Evolutionary conservation across 2,113 vertebrate genomes (phyloP).

Genomic region (Arothron firmamentum): DNA sequence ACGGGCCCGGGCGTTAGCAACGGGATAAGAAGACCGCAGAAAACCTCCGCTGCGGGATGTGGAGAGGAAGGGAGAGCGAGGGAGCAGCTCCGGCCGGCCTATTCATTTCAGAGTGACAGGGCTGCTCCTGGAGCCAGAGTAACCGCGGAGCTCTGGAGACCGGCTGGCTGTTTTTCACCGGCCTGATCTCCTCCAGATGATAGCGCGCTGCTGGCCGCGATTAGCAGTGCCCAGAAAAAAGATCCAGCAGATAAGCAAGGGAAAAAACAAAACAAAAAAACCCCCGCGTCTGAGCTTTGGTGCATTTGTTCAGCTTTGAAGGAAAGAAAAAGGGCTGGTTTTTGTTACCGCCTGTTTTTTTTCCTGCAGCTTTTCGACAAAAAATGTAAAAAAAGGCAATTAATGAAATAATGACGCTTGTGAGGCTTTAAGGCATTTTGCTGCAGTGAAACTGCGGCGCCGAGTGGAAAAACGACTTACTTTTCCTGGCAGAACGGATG

Average conservation of each 20-base stretch:
- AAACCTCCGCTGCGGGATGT: conserved; percentile 59
- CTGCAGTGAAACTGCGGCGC: background rate
- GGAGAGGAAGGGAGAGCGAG: conserved; percentile 52
- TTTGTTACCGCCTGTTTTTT: no score
- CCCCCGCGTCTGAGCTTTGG: no score
- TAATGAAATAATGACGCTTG: no score
- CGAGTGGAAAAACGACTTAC: background rate
- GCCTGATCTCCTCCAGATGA: conserved; percentile 8
- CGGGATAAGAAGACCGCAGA: conserved; percentile 70
- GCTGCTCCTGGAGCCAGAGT: conserved; percentile 10
- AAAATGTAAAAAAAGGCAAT: no score
- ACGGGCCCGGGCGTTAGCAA: conserved; percentile 67
- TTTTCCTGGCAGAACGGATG: background rate
- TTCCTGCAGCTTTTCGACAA: no score
- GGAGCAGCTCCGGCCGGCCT: conserved; percentile 58
- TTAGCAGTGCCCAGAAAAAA: background rate
- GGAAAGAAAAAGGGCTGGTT: no score
- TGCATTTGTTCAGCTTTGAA: no score
- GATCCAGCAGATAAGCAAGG: background rate
- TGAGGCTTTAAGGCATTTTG: no score
- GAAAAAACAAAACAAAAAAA: no score
- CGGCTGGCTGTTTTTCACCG: background rate
- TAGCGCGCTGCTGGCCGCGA: background rate
- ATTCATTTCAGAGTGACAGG: conserved; percentile 56
- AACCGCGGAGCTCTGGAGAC: conserved; percentile 30